Evolutionary conservation across 2,797 vertebrate species (phyloP), one percentile per base, ranked within the genome.

Genomic region (Microhierax caerulescens): DNA sequence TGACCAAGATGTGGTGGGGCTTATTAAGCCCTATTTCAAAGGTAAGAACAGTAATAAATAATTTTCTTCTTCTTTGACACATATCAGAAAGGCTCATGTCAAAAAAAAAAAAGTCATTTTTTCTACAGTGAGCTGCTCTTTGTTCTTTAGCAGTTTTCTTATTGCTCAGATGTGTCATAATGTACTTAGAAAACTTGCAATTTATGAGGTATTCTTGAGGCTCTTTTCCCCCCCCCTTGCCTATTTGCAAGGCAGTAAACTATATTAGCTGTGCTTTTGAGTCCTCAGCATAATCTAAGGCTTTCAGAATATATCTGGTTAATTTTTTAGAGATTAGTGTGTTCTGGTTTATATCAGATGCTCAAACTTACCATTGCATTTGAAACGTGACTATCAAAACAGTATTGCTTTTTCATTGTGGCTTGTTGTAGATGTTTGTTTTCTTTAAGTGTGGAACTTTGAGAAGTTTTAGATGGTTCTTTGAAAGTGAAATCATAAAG

Each of bases 191-290:
- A 56, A 28, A 61, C 8, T 32, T 67, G 32, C 30, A 37, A 51
- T 39, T 68, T 51, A 50, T 47, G 11, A 25, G 51, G 11, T 48
- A 53, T 67, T 53, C 15, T 12, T 41, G 10, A 53, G 3, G 4
- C 4, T 20, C n/a, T 45, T 45, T 53, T 11, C 2, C 18, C 11
- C 4, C 2, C 1, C 5, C 36, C 74, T 57, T 25, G 10, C 10
- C 13, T 48, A 10, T 43, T 60, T 75, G 22, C 13, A 69, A 47
- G 37, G 20, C 21, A 45, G 17, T 24, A 24, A 70, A 32, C 11
- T 10, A 28, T 43, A 34, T 50, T 80, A 39, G 16, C 6, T 67
- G 16, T 23, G 20, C 1, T 53, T 74, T 47, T 5, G 51, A 84
- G 34, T 43, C 28, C 27, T 64, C 32, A 43, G 27, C 5, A 75